Evolutionary conservation across 2,113 vertebrate species (phyloP).

Genomic region (Ellobius talpinus): DNA sequence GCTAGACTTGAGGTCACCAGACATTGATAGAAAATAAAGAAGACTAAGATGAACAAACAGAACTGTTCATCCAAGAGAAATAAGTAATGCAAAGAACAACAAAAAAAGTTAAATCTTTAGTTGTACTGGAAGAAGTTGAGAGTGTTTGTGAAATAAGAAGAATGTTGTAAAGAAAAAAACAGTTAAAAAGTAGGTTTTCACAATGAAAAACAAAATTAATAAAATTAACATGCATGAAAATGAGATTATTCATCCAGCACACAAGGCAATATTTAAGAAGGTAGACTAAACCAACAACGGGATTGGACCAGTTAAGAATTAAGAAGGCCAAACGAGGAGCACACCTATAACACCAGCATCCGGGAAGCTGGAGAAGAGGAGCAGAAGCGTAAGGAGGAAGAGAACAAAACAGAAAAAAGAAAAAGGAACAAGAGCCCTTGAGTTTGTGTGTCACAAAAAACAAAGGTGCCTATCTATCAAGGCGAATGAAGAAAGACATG

Average conservation of each 20-base stretch:
- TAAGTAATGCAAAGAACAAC: neutral
- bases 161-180: neutral
- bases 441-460: neutral
- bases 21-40: constrained; percentile 5
- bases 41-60: neutral
- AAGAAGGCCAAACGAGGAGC: neutral
- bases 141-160: neutral
- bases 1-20: neutral
- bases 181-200: neutral
- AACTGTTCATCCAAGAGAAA: neutral
- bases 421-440: neutral
- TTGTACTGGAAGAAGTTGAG: neutral
- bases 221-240: neutral
- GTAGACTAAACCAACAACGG: neutral
- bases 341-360: neutral
- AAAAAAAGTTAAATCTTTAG: neutral
- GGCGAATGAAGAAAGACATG: neutral
- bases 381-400: neutral
- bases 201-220: neutral
- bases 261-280: neutral
- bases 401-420: neutral
- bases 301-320: neutral
- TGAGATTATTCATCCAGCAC: neutral
- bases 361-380: neutral
- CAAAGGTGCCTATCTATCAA: neutral